Percentiles rank a stretch among this genome's conserved stretches.
These are phyloP conservation scores for Pangasius djambal DNA, from an alignment of 2,797 vertebrate genomes.

Conservation along the genomic window DNA sequence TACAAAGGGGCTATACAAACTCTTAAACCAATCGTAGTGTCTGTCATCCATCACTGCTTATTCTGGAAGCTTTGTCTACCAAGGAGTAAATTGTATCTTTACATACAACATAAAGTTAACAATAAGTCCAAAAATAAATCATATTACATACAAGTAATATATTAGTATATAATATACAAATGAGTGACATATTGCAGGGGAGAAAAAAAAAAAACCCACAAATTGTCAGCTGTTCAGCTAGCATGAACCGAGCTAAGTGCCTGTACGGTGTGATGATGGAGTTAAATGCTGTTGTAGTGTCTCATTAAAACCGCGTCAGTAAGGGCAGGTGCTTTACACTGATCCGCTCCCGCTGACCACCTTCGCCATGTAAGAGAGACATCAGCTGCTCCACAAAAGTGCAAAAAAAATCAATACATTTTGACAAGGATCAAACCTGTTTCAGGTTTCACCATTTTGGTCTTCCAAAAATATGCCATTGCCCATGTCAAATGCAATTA, in stretches of 20 bases:
- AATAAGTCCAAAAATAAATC: background rate
- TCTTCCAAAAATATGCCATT: constrained; percentile 66
- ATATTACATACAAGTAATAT: background rate
- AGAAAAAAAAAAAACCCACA: background rate
- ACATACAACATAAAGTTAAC: background rate
- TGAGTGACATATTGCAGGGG: background rate
- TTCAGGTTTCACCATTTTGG: constrained; percentile 72
- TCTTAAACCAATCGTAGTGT: background rate
- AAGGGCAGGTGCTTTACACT: constrained; percentile 37
- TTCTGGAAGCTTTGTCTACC: background rate
- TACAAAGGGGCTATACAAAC: background rate
- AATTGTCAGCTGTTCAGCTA: background rate
- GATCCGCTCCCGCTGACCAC: constrained; percentile 61
- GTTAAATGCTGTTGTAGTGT: background rate
- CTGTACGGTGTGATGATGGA: background rate
- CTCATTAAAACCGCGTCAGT: constrained; percentile 20
- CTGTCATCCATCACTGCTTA: background rate
- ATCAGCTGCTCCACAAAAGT: constrained; percentile 72
- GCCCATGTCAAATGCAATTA: constrained; percentile 69
- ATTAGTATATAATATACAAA: background rate
- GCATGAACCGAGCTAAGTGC: background rate
- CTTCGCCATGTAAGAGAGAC: constrained; percentile 71
- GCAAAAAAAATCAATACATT: constrained; percentile 74
- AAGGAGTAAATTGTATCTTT: background rate
- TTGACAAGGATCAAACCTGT: constrained; percentile 78